These are phyloP conservation scores for Hydroisotoma schaefferi DNA, from an alignment of 2,888 invertebrate genomes.

Conservation along the genomic window DNA sequence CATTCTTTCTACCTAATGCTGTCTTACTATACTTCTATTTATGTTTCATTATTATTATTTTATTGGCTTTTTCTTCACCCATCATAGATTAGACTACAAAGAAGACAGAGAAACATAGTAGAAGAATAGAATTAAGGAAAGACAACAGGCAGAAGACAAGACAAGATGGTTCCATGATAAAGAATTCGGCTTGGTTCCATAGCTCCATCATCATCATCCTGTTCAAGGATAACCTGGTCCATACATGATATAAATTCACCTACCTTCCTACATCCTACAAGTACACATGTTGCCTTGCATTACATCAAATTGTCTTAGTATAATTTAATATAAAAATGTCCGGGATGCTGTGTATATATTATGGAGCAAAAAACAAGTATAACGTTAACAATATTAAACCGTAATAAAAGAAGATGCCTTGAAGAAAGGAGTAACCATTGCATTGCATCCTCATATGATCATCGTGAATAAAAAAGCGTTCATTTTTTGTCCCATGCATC, in stretches of 20 bases:
- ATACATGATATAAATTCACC: no score
- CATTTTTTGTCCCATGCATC: constrained; percentile 1
- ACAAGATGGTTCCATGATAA: constrained; percentile 5
- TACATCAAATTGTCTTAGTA: background rate
- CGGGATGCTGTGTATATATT: background rate
- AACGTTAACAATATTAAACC: background rate
- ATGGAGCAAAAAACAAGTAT: no score
- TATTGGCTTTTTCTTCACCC: background rate
- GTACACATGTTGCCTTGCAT: no score
- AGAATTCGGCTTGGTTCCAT: background rate
- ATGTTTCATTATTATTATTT: background rate
- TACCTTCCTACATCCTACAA: no score
- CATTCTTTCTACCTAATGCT: no score
- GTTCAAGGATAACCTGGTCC: constrained; percentile 12
- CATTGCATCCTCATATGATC: no score
- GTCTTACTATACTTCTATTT: no score
- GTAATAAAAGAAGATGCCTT: constrained; percentile 2
- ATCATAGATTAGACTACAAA: no score
- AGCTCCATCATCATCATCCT: background rate
- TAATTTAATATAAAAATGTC: constrained; percentile 13
- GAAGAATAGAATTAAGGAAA: background rate
- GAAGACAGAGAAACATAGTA: no score
- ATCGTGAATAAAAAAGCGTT: background rate
- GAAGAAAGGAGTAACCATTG: constrained; percentile 2
- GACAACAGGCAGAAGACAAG: constrained; percentile 1